A percentile compares a stretch with the other conserved stretches of the same genome.
Conservation (phyloP, 2,797 vertebrate species). For the Hozukius guyotensis region DNA sequence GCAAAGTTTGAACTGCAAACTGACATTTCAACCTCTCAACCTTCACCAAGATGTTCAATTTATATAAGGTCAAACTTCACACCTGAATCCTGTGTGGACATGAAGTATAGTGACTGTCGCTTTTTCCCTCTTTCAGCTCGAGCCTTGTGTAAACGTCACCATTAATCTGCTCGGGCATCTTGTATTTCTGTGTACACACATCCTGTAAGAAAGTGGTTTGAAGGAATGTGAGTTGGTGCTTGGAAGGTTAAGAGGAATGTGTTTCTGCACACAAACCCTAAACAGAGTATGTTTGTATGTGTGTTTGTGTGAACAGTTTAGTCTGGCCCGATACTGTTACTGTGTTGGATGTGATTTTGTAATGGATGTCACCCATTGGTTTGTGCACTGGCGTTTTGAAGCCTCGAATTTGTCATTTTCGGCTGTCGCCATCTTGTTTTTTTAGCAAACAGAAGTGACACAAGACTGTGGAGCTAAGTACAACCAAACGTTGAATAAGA, state of each 20-base stretch:
- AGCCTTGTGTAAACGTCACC: neutral
- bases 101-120: neutral
- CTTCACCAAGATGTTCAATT: neutral
- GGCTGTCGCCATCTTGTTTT: no score
- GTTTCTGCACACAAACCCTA: neutral
- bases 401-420: fast-evolving
- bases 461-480: no score
- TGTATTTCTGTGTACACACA: conserved; percentile 28
- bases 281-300: neutral
- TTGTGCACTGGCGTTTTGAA: no score
- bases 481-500: no score
- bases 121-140: neutral
- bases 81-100: neutral
- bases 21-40: neutral
- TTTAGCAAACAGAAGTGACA: no score
- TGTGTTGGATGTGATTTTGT: conserved; percentile 10
- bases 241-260: conserved; percentile 18
- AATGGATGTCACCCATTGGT: neutral
- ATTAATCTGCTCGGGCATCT: conserved; percentile 33
- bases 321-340: neutral
- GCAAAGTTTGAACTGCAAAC: neutral
- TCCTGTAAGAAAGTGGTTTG: conserved; percentile 22
- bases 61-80: neutral
- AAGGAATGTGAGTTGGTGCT: conserved; percentile 15
- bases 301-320: conserved; percentile 16